phyloP scores from a whole-genome alignment of 1,140 invertebrate genomes.

The Saccostrea glomerata region DNA sequence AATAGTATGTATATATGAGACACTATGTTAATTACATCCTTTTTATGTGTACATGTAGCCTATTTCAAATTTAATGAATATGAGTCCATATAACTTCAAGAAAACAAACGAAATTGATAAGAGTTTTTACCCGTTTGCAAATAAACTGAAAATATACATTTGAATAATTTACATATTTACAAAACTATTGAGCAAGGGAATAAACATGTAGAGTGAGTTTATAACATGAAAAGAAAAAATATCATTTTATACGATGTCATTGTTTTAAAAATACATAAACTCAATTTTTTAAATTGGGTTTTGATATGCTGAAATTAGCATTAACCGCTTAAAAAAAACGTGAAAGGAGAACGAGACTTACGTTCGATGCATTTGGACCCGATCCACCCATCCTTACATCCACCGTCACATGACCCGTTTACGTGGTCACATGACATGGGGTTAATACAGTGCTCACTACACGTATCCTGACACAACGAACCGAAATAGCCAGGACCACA shows the following conservation, averaged over 20 bases:
- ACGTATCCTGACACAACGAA: neutral
- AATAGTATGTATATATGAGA: too few relatives aligned
- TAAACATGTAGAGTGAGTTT: too few relatives aligned
- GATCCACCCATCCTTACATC: neutral
- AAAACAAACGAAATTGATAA: neutral
- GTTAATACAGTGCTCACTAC: neutral
- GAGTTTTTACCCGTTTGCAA: neutral
- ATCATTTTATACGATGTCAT: too few relatives aligned
- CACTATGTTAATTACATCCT: too few relatives aligned
- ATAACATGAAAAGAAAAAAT: too few relatives aligned
- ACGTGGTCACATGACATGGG: neutral
- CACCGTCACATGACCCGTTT: neutral
- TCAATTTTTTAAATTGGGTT: neutral
- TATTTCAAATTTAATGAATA: too few relatives aligned
- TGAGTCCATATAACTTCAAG: too few relatives aligned
- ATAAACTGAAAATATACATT: neutral
- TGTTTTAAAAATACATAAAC: neutral
- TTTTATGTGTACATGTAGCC: too few relatives aligned
- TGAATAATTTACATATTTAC: too few relatives aligned
- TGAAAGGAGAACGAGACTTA: neutral
- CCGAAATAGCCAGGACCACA: neutral
- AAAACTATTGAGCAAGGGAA: too few relatives aligned
- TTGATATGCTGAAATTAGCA: neutral
- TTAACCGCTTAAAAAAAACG: neutral
- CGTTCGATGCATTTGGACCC: neutral